These are phyloP conservation scores for Hipparchia semele DNA, from an alignment of 2,888 invertebrate genomes.

Conservation along the genomic window DNA sequence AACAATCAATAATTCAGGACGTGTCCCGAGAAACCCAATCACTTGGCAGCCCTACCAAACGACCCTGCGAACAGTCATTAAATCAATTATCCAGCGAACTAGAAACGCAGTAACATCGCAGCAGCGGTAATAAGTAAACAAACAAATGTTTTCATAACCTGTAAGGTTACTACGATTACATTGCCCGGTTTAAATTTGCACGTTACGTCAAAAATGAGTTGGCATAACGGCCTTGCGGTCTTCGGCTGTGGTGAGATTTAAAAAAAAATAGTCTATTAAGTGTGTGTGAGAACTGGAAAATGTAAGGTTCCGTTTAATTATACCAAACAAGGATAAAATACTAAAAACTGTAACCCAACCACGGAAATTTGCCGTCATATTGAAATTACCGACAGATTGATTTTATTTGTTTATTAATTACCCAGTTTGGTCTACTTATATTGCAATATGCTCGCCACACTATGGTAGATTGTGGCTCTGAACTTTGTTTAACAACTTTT, in stretches of 20 bases:
- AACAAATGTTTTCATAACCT: constrained; percentile 45
- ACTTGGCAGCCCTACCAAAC: constrained; percentile 15
- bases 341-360: too few relatives aligned
- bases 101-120: constrained; percentile 52
- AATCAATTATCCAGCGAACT: constrained; percentile 56
- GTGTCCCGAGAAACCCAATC: background rate
- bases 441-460: too few relatives aligned
- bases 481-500: too few relatives aligned
- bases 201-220: constrained; percentile 53
- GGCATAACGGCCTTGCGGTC: constrained; percentile 36
- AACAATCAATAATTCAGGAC: background rate
- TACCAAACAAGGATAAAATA: background rate
- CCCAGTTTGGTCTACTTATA: too few relatives aligned
- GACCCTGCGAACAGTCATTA: constrained; percentile 52
- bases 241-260: constrained; percentile 33
- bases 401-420: background rate
- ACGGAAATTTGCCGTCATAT: too few relatives aligned
- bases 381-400: too few relatives aligned
- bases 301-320: background rate
- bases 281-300: background rate
- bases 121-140: constrained; percentile 41
- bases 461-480: too few relatives aligned
- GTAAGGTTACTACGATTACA: constrained; percentile 56
- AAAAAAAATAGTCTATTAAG: constrained; percentile 15
- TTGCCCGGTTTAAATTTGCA: constrained; percentile 44